Percentiles rank a stretch among this genome's conserved stretches.
These are phyloP conservation scores for Orchesella flavescens DNA, from an alignment of 2,888 invertebrate species.

Conservation along the genomic window DNA sequence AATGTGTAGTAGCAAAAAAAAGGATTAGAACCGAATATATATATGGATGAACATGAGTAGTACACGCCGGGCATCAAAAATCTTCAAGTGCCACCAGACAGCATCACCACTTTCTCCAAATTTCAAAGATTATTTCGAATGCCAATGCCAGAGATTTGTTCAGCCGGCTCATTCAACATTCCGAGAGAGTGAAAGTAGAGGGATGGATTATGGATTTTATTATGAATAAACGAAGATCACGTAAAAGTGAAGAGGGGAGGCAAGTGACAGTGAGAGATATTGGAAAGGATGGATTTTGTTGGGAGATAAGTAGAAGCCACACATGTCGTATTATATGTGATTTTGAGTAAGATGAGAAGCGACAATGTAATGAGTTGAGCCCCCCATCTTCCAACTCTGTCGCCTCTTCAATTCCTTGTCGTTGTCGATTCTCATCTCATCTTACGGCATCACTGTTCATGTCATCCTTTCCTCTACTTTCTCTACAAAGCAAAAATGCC, in stretches of 20 bases:
- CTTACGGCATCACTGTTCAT: neutral
- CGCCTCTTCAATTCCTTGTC: neutral
- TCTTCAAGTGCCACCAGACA: too few relatives aligned
- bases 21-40: too few relatives aligned
- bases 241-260: too few relatives aligned
- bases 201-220: neutral
- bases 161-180: too few relatives aligned
- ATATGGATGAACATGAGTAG: too few relatives aligned
- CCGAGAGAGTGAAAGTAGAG: too few relatives aligned
- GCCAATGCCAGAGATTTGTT: too few relatives aligned
- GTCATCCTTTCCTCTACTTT: neutral
- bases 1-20: too few relatives aligned
- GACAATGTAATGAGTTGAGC: neutral
- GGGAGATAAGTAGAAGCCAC: too few relatives aligned
- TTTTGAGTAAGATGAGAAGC: neutral
- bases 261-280: neutral
- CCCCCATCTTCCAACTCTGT: neutral
- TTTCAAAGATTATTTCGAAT: too few relatives aligned
- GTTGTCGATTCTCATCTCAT: conserved; percentile 9
- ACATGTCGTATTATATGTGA: neutral
- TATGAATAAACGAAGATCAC: neutral
- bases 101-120: too few relatives aligned
- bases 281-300: neutral
- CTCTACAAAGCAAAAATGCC: conserved; percentile 35
- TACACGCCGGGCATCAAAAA: too few relatives aligned